These are phyloP conservation scores for Drosophila melanogaster DNA, from an alignment of 1,140 invertebrate species.

Conservation along the genomic window DNA sequence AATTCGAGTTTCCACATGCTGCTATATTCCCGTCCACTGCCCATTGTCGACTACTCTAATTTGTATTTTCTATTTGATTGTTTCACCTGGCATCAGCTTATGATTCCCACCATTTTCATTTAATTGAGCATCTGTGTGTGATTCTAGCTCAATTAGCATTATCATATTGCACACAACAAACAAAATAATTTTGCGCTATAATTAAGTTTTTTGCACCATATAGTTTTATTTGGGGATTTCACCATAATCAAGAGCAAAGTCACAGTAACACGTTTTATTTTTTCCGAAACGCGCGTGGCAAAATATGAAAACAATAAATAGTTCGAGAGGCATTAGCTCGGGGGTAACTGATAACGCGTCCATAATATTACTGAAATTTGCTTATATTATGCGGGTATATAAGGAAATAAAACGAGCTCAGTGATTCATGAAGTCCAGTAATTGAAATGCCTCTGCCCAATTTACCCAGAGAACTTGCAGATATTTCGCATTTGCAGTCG, in stretches of 20 bases:
- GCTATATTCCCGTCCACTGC: not conserved
- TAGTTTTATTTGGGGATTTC: slow-evolving; percentile 6
- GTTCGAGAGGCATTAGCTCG: not conserved
- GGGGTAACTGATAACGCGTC: slow-evolving; percentile 13
- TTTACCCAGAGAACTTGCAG: slow-evolving; percentile 2
- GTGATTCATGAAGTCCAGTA: slow-evolving; percentile 19
- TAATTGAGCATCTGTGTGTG: slow-evolving; percentile 38
- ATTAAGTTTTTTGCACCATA: slow-evolving; percentile 1
- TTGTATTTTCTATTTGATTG: slow-evolving; percentile 17
- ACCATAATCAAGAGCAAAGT: not conserved
- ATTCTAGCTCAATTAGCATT: slow-evolving; percentile 39
- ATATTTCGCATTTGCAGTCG: slow-evolving; percentile 5
- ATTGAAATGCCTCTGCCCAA: slow-evolving; percentile 18
- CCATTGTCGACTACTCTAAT: slow-evolving; percentile 10
- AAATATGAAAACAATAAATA: slow-evolving; percentile 17
- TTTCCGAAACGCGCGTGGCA: slow-evolving; percentile 20
- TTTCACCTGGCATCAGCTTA: slow-evolving; percentile 28
- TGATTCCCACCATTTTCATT: slow-evolving; percentile 52
- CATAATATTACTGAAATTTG: slow-evolving; percentile 10
- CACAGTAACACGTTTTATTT: slow-evolving; percentile 22
- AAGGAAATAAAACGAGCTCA: slow-evolving; percentile 18
- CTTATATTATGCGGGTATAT: not conserved
- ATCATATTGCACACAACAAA: slow-evolving; percentile 28
- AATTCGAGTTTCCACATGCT: slow-evolving; percentile 19
- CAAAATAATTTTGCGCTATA: slow-evolving; percentile 6